Base-by-base conservation (phyloP, 92 coral and sea anemone species). In the Epizoanthus stellaris region DNA sequence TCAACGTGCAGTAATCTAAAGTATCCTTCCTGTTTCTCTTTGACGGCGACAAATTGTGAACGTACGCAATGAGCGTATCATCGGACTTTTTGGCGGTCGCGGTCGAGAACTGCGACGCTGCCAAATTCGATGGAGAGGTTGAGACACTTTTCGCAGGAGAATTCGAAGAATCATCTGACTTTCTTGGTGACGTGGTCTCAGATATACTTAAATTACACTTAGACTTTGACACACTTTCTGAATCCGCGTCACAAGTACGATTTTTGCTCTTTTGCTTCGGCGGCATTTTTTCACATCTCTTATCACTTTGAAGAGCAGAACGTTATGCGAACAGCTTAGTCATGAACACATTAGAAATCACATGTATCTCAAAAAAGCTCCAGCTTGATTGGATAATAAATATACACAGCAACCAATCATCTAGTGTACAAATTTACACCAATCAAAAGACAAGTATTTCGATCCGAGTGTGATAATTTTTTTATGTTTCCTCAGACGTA, bases 1-100 rank as follows among this genome's bases (percentile, higher is more conserved):
- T 81, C 54, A 88, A 79, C 66, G 88, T 88, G n/a, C 88, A 83
- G 53, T 88, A 88, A 73, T 88, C 80, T 75, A 88, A 65, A 60
- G 91, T 88, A 60, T 88, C 73, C 40, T 75, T 52, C 67, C 66
- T 87, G 80, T 87, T 87, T 58, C 71, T 60, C 49, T 63, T 87
- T 6, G 87, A 63, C 0, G 87, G 73, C 49, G 90, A 87, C 82
- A 88, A 70, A 66, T 69, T 70, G 74, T 88, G 90, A 30, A 87
- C 90, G 90, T 87, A 87, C 14, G 81, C 80, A 81, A 81, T 87
- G 80, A 86, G 81, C 73, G 80, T 39, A 74, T 74, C 66, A 30
- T 74, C 80, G 47, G 66, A 56, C 80, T 74, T 74, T 74, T 74
- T 74, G 80, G 80, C 19, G 64, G 65, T 6, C 80, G 80, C 19